These are phyloP conservation scores for Adrianichthys oophorus DNA, from an alignment of 2,797 vertebrate species.

Conservation along the genomic window DNA sequence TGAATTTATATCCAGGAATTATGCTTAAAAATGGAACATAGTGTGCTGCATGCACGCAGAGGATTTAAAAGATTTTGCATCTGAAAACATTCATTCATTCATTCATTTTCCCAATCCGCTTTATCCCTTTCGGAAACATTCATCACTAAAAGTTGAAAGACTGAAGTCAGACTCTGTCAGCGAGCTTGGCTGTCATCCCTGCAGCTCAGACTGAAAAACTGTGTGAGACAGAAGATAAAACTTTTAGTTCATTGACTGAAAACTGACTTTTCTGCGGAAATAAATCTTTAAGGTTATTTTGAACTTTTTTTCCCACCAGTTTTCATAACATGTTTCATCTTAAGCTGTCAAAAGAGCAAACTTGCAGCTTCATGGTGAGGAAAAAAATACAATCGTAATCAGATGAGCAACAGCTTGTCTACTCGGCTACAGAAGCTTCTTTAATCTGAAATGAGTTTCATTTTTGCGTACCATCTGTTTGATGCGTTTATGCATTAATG, in stretches of 20 bases:
- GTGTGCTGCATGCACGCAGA: constrained; percentile 21
- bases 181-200: constrained; percentile 42
- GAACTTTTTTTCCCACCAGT: background rate
- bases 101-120: too few relatives aligned
- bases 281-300: constrained; percentile 16
- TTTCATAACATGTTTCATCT: constrained; percentile 3
- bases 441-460: background rate
- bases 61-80: constrained; percentile 47
- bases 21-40: constrained; percentile 43
- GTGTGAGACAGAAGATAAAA: constrained; percentile 30
- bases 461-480: background rate
- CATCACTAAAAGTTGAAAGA: constrained; percentile 25
- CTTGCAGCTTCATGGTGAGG: too few relatives aligned
- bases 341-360: background rate
- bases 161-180: constrained; percentile 26
- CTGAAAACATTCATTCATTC: constrained; percentile 16
- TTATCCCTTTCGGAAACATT: constrained; percentile 23
- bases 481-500: background rate
- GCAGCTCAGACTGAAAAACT: constrained; percentile 39
- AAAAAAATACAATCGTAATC: too few relatives aligned
- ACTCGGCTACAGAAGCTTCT: background rate
- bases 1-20: background rate
- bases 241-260: constrained; percentile 32
- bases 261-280: constrained; percentile 24
- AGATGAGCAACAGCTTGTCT: too few relatives aligned